Evolutionary conservation across 2,113 vertebrate genomes (phyloP).

Genomic region (Polypterus senegalus): DNA sequence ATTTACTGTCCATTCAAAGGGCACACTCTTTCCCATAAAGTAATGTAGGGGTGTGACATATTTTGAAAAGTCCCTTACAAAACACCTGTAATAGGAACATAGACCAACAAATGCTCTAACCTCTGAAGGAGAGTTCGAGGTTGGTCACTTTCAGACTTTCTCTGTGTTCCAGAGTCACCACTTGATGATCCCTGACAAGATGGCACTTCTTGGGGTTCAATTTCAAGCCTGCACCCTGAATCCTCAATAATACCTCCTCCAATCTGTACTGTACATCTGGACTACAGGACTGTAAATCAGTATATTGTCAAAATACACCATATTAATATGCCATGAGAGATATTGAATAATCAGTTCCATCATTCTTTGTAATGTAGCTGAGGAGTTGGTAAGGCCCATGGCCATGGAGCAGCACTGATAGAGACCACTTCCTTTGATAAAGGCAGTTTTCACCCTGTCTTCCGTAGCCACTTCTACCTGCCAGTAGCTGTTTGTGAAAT

Average conservation of each 20-base stretch:
- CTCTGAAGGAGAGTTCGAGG: conserved; percentile 3
- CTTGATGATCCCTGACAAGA: too few relatives aligned
- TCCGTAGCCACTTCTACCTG: background rate
- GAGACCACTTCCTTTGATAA: background rate
- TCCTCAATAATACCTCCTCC: too few relatives aligned
- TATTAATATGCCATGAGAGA: background rate
- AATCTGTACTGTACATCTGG: background rate
- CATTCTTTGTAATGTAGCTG: background rate
- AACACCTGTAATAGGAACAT: conserved; percentile 13
- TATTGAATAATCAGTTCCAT: background rate
- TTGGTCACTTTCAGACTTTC: conserved; percentile 7
- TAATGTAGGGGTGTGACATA: conserved; percentile 3
- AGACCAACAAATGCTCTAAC: conserved; percentile 15
- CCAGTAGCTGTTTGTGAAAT: background rate
- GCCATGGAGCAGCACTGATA: background rate
- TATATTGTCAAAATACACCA: background rate
- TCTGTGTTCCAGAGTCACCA: conserved; percentile 1
- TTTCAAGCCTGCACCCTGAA: too few relatives aligned
- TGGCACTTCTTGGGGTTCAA: too few relatives aligned
- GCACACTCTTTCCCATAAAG: conserved; percentile 4
- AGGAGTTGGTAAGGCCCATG: background rate
- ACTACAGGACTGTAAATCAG: background rate
- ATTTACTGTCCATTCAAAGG: too few relatives aligned
- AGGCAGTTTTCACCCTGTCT: background rate
- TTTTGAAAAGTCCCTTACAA: conserved; percentile 8